A percentile compares a stretch with the other conserved stretches of the same genome.
These are phyloP conservation scores for Enchytraeus crypticus DNA, from an alignment of 2,888 invertebrate genomes.

Conservation along the genomic window DNA sequence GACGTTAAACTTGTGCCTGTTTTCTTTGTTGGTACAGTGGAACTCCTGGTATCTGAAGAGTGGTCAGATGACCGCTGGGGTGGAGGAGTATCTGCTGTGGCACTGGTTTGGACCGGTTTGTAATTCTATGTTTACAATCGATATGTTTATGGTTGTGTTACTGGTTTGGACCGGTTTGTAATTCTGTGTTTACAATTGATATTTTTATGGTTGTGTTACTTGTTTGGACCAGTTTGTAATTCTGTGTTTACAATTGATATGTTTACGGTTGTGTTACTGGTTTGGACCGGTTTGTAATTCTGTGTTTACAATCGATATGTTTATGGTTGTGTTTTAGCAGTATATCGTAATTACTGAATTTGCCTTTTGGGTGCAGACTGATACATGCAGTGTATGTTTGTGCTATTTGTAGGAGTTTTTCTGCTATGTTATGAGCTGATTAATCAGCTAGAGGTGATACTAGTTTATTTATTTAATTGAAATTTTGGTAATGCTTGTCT, in stretches of 20 bases:
- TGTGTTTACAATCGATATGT: not conserved
- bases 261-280: conserved; percentile 99
- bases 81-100: conserved; percentile 84
- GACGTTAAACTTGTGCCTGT: no score
- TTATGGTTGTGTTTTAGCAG: no score
- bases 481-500: no score
- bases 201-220: conserved; percentile 99
- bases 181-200: not conserved
- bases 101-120: conserved; percentile 78
- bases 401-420: no score
- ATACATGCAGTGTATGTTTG: no score
- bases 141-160: no score
- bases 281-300: conserved; percentile 60
- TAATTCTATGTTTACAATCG: not conserved
- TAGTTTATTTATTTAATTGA: no score
- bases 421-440: no score
- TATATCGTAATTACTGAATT: no score
- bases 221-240: conserved; percentile 64
- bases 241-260: not conserved
- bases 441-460: no score
- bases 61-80: conserved; percentile 43
- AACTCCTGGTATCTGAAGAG: conserved; percentile 47
- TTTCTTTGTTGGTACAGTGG: conserved; percentile 34
- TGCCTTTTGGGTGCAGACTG: no score
- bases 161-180: conserved; percentile 69